Percentiles rank a stretch among this genome's conserved stretches.
These are phyloP conservation scores for Corvus hawaiiensis DNA, from an alignment of 2,113 vertebrate species.

Conservation along the genomic window DNA sequence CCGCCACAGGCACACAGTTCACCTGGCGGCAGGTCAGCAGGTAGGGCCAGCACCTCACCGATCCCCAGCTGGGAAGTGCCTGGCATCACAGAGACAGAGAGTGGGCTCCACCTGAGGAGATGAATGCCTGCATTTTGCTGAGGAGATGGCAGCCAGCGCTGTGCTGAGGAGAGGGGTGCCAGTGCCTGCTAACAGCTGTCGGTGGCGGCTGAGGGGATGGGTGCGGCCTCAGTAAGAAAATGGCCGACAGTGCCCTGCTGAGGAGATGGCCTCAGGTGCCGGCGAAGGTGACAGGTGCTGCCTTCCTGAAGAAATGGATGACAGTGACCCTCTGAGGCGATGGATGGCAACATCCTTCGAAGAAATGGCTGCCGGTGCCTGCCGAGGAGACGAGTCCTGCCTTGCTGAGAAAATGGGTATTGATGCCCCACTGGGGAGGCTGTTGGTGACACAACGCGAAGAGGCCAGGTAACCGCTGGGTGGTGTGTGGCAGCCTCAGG, in stretches of 20 bases:
- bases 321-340: neutral
- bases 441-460: accelerated
- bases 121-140: neutral
- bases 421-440: neutral
- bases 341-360: too few relatives aligned
- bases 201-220: neutral
- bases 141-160: too few relatives aligned
- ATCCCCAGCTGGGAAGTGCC: neutral
- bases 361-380: neutral
- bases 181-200: neutral
- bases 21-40: neutral
- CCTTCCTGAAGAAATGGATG: neutral
- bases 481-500: neutral
- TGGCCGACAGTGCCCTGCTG: neutral
- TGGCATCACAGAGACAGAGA: neutral
- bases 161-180: neutral
- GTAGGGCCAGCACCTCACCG: accelerated
- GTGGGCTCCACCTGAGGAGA: neutral
- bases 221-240: accelerated
- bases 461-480: neutral
- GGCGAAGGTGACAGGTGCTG: neutral
- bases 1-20: neutral
- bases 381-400: neutral
- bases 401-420: neutral
- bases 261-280: neutral